Percentiles rank a stretch among this genome's conserved stretches.
These are phyloP conservation scores for Thomomys bottae DNA, from an alignment of 2,113 vertebrate species.

Conservation along the genomic window DNA sequence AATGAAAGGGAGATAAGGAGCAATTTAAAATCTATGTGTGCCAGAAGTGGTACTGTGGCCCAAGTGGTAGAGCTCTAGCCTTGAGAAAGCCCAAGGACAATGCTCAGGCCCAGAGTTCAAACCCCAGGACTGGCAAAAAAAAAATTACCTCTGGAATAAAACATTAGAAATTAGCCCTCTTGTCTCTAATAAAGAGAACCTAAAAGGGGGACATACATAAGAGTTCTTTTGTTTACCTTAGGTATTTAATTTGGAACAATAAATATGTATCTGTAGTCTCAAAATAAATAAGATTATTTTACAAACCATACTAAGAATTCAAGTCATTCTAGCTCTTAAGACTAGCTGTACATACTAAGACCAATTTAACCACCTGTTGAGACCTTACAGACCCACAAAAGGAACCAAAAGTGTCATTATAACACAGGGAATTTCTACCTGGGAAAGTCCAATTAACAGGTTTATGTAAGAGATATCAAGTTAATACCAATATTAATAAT, in stretches of 20 bases:
- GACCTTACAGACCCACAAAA: not conserved
- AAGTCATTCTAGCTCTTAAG: not conserved
- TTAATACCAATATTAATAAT: too few species aligned
- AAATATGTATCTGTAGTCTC: not conserved
- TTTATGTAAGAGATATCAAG: slow-evolving; percentile 21
- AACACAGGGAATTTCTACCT: slow-evolving; percentile 13
- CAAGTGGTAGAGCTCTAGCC: too few species aligned
- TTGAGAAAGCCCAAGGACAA: too few species aligned
- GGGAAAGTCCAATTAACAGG: not conserved
- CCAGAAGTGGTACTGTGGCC: too few species aligned
- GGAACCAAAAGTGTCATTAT: not conserved
- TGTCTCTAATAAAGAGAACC: not conserved
- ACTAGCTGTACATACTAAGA: not conserved
- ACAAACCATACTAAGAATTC: slow-evolving; percentile 7
- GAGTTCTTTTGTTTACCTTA: too few species aligned
- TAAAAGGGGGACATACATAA: not conserved
- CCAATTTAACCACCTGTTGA: not conserved
- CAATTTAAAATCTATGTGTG: not conserved
- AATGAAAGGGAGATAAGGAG: not conserved
- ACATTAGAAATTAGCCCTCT: not conserved
- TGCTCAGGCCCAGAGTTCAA: too few species aligned
- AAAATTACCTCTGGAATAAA: not conserved
- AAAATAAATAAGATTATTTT: slow-evolving; percentile 32
- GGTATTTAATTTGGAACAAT: not conserved
- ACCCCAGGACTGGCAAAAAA: too few species aligned